Base-by-base conservation (phyloP, 2,113 vertebrate species). In the Scomber japonicus region DNA sequence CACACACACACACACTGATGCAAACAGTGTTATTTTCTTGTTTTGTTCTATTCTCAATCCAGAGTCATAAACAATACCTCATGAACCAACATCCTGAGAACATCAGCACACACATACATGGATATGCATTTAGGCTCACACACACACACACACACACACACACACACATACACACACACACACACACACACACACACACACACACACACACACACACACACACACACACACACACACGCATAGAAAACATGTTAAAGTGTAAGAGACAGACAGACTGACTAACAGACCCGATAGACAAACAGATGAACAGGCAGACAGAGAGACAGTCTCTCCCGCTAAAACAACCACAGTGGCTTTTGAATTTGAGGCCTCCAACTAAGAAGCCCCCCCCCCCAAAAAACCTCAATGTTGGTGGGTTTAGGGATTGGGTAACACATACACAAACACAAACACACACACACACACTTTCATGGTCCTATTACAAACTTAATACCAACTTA, bases 21-120 rank as follows among this genome's bases (percentile, higher is more conserved):
- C 83, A 79, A 78, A 81, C 80, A 72, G 82, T 85, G 71, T 78
- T 89, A 86, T 93, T 92, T 93, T 90, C 90, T 82, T 92, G 87
- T 92, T 89, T 82, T 89, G 75, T 80, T 82, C 88, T 84, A 75
- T 88, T 92, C 72, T 88, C 76, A 80, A 84, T 87, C 71, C 76
- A 40, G 19, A 66, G 77, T 68, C 55, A 85, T 86, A 88, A 91
- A 89, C 81, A 89, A 89, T 82, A 72, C 57, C 77, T 75, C 75
- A 86, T 14, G 12, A 65, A 78, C 56, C 63, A 21, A 86, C 80
- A 76, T 78, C 71, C 84, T 80, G 77, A 81, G 78, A 76, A 56
- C 80, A 71, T 59, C 14, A 9, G 71, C 12, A 44, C 21, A 17
- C 55, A 55, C 65, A 24, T 31, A 51, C 59, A 75, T 63, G 44